These are phyloP conservation scores for Alectoris magna DNA, from an alignment of 2,797 vertebrate genomes.

Conservation along the genomic window DNA sequence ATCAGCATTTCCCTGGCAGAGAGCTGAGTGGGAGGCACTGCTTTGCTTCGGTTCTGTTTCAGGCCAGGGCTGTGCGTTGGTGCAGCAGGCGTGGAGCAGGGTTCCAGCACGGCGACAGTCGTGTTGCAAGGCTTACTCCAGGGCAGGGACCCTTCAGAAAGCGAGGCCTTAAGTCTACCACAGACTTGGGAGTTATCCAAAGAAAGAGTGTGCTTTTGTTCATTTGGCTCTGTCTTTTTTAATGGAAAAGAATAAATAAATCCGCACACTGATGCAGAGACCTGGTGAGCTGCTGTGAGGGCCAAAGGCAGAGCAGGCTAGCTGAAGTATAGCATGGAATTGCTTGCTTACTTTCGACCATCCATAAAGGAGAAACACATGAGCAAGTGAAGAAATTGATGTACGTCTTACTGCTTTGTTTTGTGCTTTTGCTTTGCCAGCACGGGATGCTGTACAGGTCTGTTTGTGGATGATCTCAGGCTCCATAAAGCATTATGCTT, in stretches of 20 bases:
- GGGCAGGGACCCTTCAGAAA: not conserved
- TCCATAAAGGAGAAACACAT: not conserved
- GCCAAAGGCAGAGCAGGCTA: not conserved
- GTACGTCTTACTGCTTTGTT: not conserved
- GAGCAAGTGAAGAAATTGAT: not conserved
- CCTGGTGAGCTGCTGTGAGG: not conserved
- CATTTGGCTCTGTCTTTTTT: not conserved
- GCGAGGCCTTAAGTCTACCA: not conserved
- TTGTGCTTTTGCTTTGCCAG: constrained; percentile 10
- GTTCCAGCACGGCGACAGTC: not conserved
- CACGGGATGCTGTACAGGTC: not conserved
- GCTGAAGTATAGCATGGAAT: not conserved
- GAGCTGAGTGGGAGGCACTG: not conserved
- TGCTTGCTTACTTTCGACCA: fast-evolving
- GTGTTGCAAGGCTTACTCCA: not conserved
- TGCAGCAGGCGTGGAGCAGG: not conserved
- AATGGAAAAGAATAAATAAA: not conserved
- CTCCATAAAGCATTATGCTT: constrained; percentile 8
- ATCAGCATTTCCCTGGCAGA: not conserved
- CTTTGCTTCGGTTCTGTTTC: not conserved
- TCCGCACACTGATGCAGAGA: not conserved
- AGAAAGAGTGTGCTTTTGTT: not conserved
- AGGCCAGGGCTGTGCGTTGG: not conserved
- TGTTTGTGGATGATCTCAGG: constrained; percentile 43
- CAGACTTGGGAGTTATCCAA: not conserved